These are phyloP conservation scores for Iphiclides podalirius DNA, from an alignment of 2,888 invertebrate genomes.

Conservation along the genomic window DNA sequence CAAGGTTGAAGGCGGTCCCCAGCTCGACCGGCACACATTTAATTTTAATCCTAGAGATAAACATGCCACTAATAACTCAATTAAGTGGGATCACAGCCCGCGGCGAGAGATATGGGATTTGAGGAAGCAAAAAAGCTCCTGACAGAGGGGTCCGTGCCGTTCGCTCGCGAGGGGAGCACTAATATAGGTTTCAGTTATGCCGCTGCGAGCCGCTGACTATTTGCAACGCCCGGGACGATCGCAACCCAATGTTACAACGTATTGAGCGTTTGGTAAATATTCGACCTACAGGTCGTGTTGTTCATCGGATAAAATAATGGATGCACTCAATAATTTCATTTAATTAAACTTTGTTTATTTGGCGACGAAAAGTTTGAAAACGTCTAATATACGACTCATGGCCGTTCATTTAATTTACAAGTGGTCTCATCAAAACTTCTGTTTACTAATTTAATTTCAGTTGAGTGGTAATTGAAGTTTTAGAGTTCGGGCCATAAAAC, in stretches of 20 bases:
- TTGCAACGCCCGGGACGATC: slow-evolving; percentile 58
- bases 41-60: slow-evolving; percentile 53
- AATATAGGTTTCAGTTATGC: slow-evolving; percentile 55
- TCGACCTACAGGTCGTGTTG: too few species aligned
- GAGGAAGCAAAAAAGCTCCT: slow-evolving; percentile 53
- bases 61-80: slow-evolving; percentile 71
- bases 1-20: background rate
- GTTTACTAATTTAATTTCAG: too few species aligned
- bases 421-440: too few species aligned
- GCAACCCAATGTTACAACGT: slow-evolving; percentile 66
- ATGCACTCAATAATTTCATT: too few species aligned
- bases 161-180: slow-evolving; percentile 41
- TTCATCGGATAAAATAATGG: too few species aligned
- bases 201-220: slow-evolving; percentile 55
- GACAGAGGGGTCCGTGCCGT: slow-evolving; percentile 43
- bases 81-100: slow-evolving; percentile 64
- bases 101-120: slow-evolving; percentile 46
- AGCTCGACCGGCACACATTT: slow-evolving; percentile 22
- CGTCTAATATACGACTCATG: too few species aligned
- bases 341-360: too few species aligned
- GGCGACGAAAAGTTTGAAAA: too few species aligned
- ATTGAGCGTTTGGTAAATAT: slow-evolving; percentile 59
- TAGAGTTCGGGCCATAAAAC: too few species aligned
- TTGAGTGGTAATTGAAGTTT: too few species aligned
- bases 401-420: too few species aligned